Conservation (phyloP, 1,140 invertebrate species). For the Drosophila auraria region DNA sequence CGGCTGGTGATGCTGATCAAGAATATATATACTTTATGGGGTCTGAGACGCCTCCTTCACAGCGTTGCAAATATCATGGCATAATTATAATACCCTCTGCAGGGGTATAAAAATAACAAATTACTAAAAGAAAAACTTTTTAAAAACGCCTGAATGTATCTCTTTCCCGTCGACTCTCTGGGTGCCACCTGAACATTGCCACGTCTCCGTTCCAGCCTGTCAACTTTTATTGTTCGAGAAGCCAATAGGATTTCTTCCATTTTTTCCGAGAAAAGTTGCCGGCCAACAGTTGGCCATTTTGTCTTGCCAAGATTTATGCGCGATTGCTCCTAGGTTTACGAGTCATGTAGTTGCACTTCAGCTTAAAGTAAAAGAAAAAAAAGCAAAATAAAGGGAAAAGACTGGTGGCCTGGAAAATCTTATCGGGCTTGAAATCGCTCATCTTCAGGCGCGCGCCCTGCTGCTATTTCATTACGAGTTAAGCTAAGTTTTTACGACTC, state of each 20-base stretch:
- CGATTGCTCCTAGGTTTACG: conserved; percentile 44
- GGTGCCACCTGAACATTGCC: conserved; percentile 9
- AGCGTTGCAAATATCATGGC: too few relatives aligned
- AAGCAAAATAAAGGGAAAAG: not conserved
- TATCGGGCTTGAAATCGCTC: conserved; percentile 40
- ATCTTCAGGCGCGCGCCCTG: conserved; percentile 34
- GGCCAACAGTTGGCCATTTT: conserved; percentile 52
- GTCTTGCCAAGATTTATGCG: conserved; percentile 52
- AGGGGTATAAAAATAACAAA: too few relatives aligned
- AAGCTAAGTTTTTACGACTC: conserved; percentile 40
- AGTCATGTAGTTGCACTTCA: conserved; percentile 31
- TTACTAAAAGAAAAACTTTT: too few relatives aligned
- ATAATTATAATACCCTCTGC: too few relatives aligned
- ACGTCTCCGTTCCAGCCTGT: conserved; percentile 27
- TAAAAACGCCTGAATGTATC: not conserved
- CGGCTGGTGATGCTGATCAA: too few relatives aligned
- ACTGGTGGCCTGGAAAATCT: conserved; percentile 5
- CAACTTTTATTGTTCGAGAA: conserved; percentile 50
- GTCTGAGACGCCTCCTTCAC: too few relatives aligned
- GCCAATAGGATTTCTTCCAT: conserved; percentile 1
- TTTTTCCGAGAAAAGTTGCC: conserved; percentile 3
- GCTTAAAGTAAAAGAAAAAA: conserved; percentile 9
- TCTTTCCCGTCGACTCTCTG: conserved; percentile 6
- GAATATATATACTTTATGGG: too few relatives aligned
- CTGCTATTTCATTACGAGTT: conserved; percentile 53